A percentile compares a stretch with the other conserved stretches of the same genome.
Conservation (phyloP, 2,888 invertebrate genomes). For the Leucozona laternaria region DNA sequence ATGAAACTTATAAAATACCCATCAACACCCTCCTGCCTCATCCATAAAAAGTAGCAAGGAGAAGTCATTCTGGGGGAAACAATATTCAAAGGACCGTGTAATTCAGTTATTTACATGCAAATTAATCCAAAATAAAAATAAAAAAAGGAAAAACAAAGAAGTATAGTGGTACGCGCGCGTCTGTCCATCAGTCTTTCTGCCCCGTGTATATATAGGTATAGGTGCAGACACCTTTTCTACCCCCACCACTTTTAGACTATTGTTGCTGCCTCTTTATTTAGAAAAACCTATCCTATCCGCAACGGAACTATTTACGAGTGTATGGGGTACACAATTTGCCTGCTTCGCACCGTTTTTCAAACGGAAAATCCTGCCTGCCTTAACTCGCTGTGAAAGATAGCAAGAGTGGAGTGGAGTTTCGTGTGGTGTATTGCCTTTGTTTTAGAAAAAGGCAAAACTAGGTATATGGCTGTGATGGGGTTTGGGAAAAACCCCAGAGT, state of each 20-base stretch:
- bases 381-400: slow-evolving; percentile 11
- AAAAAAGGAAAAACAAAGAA: neutral
- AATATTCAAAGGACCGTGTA: slow-evolving; percentile 76
- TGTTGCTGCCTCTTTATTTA: slow-evolving; percentile 40
- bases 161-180: slow-evolving; percentile 53
- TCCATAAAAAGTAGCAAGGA: slow-evolving; percentile 54
- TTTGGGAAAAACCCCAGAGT: slow-evolving; percentile 27
- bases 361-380: slow-evolving; percentile 37
- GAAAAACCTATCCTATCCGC: slow-evolving; percentile 49
- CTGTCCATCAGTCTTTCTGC: slow-evolving; percentile 64
- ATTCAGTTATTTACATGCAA: slow-evolving; percentile 76
- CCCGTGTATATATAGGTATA: neutral
- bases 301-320: slow-evolving; percentile 74
- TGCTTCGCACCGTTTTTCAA: slow-evolving; percentile 54
- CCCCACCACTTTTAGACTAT: neutral
- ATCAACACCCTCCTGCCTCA: slow-evolving; percentile 40
- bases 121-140: slow-evolving; percentile 69
- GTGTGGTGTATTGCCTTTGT: slow-evolving; percentile 47
- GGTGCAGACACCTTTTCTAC: slow-evolving; percentile 4
- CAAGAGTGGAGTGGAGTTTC: too few species aligned
- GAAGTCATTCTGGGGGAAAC: slow-evolving; percentile 70
- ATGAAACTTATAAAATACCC: slow-evolving; percentile 37
- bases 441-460: slow-evolving; percentile 20
- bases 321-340: slow-evolving; percentile 65
- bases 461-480: neutral